Evolutionary conservation across 2,113 vertebrate species (phyloP).

Genomic region (Anguilla japonica): DNA sequence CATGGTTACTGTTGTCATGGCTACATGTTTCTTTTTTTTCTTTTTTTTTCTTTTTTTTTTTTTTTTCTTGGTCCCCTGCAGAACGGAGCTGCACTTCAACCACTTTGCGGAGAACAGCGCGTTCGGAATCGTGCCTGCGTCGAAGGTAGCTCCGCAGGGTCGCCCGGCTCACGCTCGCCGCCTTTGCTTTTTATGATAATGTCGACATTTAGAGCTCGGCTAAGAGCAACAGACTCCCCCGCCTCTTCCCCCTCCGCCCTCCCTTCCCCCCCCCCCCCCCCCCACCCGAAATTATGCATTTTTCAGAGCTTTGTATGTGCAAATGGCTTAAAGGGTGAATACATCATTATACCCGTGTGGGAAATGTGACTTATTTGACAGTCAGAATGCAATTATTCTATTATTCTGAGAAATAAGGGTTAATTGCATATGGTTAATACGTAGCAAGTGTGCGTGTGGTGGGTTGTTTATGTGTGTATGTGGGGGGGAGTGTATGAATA

Average conservation of each 20-base stretch:
- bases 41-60: background rate
- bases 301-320: background rate
- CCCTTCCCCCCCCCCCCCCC: too few relatives aligned
- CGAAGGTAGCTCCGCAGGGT: constrained; percentile 76
- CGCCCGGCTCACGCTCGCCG: background rate
- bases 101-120: constrained; percentile 89
- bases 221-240: background rate
- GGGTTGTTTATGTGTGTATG: background rate
- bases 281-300: background rate
- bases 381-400: background rate
- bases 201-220: background rate
- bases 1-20: background rate
- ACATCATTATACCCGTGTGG: background rate
- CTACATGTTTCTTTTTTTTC: background rate
- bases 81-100: constrained; percentile 95
- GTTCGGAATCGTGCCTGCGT: constrained; percentile 82
- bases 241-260: too few relatives aligned
- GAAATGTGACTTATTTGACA: background rate
- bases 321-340: background rate
- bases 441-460: background rate
- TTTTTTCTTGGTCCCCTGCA: constrained; percentile 46
- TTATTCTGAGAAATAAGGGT: too few relatives aligned
- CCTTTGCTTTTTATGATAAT: background rate
- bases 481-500: background rate
- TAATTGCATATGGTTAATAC: background rate